Evolutionary conservation across 1,140 invertebrate genomes (phyloP).

Genomic region (Pseudomyrmex flavicornis): DNA sequence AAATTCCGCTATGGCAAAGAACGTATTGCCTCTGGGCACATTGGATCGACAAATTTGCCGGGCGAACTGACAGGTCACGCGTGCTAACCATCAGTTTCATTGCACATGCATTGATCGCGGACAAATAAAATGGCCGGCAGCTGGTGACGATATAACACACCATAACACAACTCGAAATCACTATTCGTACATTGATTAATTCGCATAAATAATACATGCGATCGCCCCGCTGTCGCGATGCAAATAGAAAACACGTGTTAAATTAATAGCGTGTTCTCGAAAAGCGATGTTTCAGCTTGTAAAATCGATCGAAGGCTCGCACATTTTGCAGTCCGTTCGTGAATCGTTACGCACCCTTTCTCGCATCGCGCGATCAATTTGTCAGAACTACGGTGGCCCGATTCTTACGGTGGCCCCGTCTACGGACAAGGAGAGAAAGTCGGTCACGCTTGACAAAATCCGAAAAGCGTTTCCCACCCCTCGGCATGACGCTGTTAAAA

Average conservation of each 20-base stretch:
- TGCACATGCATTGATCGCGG: slow-evolving; percentile 5
- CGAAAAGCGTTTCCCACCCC: slow-evolving; percentile 20
- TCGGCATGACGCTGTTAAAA: slow-evolving; percentile 37
- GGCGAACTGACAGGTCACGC: neutral
- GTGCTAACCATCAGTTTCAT: slow-evolving; percentile 24
- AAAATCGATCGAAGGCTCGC: slow-evolving; percentile 10
- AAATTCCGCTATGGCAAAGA: slow-evolving; percentile 33
- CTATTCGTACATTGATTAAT: neutral
- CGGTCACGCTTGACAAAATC: slow-evolving; percentile 33
- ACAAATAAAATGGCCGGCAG: slow-evolving; percentile 26
- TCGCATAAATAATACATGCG: slow-evolving; percentile 15
- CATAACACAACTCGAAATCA: neutral
- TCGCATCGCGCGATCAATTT: slow-evolving; percentile 44
- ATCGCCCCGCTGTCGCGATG: neutral
- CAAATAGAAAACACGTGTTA: slow-evolving; percentile 6
- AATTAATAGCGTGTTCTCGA: neutral
- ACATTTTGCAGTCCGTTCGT: slow-evolving; percentile 27
- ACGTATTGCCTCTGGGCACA: neutral
- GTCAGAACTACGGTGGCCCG: slow-evolving; percentile 10
- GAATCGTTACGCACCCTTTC: slow-evolving; percentile 45
- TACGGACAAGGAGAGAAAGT: slow-evolving; percentile 11
- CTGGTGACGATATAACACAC: neutral
- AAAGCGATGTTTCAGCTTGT: neutral
- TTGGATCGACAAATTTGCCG: slow-evolving; percentile 33
- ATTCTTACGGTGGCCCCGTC: too few relatives aligned